Evolutionary conservation across 2,888 invertebrate genomes (phyloP), one percentile per base, ranked within the genome.

Genomic region (Lithosia quadra): DNA sequence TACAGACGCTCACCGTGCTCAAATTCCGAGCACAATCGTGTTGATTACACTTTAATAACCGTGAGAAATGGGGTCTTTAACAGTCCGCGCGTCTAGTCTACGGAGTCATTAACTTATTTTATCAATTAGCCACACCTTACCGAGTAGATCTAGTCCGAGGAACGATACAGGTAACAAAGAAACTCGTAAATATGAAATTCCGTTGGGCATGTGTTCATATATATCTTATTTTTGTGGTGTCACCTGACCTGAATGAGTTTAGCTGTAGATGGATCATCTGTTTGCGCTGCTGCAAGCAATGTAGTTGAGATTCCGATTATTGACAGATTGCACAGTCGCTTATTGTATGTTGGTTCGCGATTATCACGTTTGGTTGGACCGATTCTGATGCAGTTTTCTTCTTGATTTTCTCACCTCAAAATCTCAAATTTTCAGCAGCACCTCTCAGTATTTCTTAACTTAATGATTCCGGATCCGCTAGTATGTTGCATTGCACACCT

Each of bases 71-170:
- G n/a, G 49, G 49, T 49, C 49, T 43, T 43, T 49, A 49, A 0
- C 8, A 49, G n/a, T 49, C n/a, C 9, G n/a, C 49, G 43, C 8
- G 18, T 36, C 36, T 22, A 13, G 2, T 57, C 1, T 13, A 9
- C 60, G 49, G n/a, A 49, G n/a, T n/a, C 49, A n/a, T n/a, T n/a
- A 49, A 49, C 7, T 49, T 49, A 49, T 49, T 49, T 49, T n/a
- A 49, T 49, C 18, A 49, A 49, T n/a, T 49, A 49, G 9, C n/a
- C n/a, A 49, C 49, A 2, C 18, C n/a, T n/a, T 18, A 49, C 49
- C 49, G 49, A 49, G 49, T n/a, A n/a, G 49, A n/a, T 49, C 18
- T n/a, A n/a, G 49, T 49, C 0, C n/a, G n/a, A 49, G 49, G 49
- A 9, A 49, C 49, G 18, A n/a, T 9, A n/a, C 18, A n/a, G 49